Percentiles rank a stretch among this genome's conserved stretches.
These are phyloP conservation scores for Xenopus borealis DNA, from an alignment of 2,113 vertebrate species.

Conservation along the genomic window DNA sequence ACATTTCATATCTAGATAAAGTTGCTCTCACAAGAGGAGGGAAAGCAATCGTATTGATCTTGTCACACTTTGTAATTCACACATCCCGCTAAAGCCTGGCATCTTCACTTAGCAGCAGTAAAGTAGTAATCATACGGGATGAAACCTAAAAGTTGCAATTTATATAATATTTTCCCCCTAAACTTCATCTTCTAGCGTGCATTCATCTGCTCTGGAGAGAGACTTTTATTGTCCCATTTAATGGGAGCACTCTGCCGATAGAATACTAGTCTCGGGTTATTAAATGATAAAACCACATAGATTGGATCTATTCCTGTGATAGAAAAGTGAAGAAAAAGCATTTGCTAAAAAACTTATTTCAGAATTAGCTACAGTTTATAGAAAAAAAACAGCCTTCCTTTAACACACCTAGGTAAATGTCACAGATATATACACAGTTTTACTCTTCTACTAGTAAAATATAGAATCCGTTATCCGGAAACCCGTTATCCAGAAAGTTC, in stretches of 20 bases:
- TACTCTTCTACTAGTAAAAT: too few species aligned
- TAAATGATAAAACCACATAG: neutral
- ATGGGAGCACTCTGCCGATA: neutral
- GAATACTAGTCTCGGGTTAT: neutral
- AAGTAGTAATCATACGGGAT: constrained; percentile 11
- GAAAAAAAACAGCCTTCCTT: neutral
- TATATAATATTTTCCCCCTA: constrained; percentile 9
- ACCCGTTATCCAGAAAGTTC: too few species aligned
- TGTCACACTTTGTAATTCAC: constrained; percentile 17
- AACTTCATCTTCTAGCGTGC: constrained; percentile 4
- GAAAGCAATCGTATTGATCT: constrained; percentile 15
- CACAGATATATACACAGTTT: too few species aligned
- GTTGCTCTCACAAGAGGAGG: constrained; percentile 4
- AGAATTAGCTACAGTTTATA: neutral
- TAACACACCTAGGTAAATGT: too few species aligned
- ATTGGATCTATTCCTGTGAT: neutral
- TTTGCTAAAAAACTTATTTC: neutral
- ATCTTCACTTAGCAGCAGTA: neutral
- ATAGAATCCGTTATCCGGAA: too few species aligned
- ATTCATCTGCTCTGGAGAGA: neutral
- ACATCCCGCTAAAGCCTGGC: constrained; percentile 1
- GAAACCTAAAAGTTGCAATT: constrained; percentile 15
- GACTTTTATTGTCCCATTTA: neutral
- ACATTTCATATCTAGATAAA: neutral
- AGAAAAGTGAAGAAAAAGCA: neutral